Base-by-base conservation (phyloP, 2,888 invertebrate genomes). In the Cabera pusaria region DNA sequence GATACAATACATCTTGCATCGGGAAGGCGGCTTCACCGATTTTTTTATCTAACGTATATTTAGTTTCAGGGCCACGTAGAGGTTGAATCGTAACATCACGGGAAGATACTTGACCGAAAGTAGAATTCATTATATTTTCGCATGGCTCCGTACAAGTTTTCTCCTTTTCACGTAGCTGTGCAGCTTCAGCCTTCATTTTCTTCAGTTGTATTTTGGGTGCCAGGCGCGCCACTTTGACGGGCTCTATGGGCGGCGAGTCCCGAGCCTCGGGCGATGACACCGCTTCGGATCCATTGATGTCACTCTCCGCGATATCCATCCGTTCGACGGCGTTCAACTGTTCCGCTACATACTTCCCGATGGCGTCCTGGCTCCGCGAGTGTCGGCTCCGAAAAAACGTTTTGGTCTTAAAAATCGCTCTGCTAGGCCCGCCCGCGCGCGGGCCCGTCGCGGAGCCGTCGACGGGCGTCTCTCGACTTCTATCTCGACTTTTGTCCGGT, bases 331-430 rank as follows among this genome's bases (percentile, higher is more conserved):
- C 83, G 54, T 84, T 88, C 14, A 89, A 57, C 52, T 90, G 89
- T 46, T 90, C 90, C 7, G 90, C 87, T 3, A 90, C 87, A 64
- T 90, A 90, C 59, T 90, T 90, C 35, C 86, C 90, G 38, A 90
- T 90, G 19, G 87, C 89, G 60, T 90, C 90, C 66, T 90, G 89
- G 56, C 89, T 89, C 66, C 89, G 80, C 39, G 89, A 89, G 56
- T 90, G 90, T 53, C 90, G 72, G 55, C 89, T 90, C 44, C 90
- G 83, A 87, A 90, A 90, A 88, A 90, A 90, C 23, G 89, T 88
- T 72, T 90, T 90, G 0, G 89, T 90, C 55, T 90, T 90, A 64
- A 90, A 90, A 60, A 90, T 90, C n/a, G 86, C 83, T 69, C 85
- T 88, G 19, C 74, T 71, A 3, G 74, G 73, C n/a, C n/a, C n/a